phyloP scores from a whole-genome alignment of 2,113 vertebrate genomes.

The Pituophis catenifer region DNA sequence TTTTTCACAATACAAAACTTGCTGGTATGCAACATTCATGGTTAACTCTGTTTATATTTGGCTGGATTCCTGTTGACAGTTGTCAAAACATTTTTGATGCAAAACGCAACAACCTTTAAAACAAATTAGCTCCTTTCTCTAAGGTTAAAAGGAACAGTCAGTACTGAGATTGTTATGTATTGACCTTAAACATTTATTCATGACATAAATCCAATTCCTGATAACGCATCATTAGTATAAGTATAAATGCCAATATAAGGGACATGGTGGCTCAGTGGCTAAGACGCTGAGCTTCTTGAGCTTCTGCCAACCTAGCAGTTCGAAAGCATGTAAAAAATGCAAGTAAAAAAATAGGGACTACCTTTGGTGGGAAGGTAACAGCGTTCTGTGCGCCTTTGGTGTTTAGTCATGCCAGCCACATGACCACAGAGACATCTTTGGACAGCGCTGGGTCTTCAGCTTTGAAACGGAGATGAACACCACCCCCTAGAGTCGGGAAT shows the following conservation, averaged over 20 bases:
- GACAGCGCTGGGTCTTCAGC: no score
- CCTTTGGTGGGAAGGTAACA: no score
- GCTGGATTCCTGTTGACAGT: background rate
- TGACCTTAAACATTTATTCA: background rate
- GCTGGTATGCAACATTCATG: background rate
- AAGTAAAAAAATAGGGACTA: no score
- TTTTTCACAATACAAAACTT: background rate
- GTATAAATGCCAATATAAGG: background rate
- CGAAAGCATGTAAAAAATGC: no score
- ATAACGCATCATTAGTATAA: background rate
- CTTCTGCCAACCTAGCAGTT: no score
- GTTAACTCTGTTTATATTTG: background rate
- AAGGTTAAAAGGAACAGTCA: background rate
- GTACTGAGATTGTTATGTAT: background rate
- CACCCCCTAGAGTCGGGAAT: no score
- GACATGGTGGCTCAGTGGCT: no score
- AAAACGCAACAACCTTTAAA: background rate
- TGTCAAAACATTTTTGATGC: background rate
- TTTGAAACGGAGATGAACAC: no score
- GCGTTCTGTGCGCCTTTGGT: no score
- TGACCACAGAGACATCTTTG: no score
- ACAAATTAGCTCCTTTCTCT: background rate
- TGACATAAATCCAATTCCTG: background rate
- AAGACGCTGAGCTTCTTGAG: no score
- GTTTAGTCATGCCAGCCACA: no score